Conservation (phyloP, 2,113 vertebrate genomes). For the Otis tarda region DNA sequence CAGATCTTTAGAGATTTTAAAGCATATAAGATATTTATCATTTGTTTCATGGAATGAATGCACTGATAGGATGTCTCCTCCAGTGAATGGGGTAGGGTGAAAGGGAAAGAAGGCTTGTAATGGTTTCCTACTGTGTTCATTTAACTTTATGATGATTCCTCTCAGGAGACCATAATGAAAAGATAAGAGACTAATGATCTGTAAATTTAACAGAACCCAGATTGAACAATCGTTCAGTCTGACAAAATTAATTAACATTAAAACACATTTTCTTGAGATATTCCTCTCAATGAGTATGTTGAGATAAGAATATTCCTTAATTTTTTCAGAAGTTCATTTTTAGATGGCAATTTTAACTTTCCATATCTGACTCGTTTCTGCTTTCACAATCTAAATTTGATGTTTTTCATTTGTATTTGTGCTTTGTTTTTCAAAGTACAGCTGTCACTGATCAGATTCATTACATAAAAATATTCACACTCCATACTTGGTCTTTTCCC, state of each 20-base stretch:
- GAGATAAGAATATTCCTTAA: neutral
- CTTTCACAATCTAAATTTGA: neutral
- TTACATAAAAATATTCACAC: neutral
- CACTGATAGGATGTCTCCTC: neutral
- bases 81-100: neutral
- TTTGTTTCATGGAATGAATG: neutral
- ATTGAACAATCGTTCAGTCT: conserved; percentile 59
- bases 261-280: conserved; percentile 45
- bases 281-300: neutral
- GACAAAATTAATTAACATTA: conserved; percentile 65
- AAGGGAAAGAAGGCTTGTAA: conserved; percentile 22
- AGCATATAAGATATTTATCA: neutral
- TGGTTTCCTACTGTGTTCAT: conserved; percentile 60
- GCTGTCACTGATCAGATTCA: neutral
- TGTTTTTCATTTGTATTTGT: neutral
- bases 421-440: neutral
- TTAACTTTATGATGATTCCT: conserved; percentile 62
- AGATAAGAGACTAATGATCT: conserved; percentile 68
- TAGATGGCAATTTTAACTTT: neutral
- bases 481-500: neutral
- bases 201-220: conserved; percentile 52
- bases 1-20: neutral
- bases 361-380: neutral
- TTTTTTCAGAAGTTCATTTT: neutral
- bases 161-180: conserved; percentile 63